A percentile compares a stretch with the other conserved stretches of the same genome.
phyloP scores from a whole-genome alignment of 2,797 vertebrate species.

The Paguma larvata region DNA sequence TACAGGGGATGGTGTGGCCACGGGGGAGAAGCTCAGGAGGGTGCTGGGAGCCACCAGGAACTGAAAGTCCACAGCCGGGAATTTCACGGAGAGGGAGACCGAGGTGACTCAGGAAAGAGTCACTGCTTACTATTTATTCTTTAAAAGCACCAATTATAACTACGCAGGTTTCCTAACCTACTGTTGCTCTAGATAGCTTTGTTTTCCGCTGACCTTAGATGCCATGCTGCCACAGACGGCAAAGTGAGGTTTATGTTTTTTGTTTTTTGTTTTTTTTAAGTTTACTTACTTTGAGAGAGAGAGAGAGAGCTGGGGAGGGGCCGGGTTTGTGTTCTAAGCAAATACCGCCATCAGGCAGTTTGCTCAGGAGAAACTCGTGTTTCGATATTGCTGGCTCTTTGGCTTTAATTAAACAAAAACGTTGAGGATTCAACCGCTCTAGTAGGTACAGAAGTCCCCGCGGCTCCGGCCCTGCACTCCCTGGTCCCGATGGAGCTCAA shows the following conservation, averaged over 20 bases:
- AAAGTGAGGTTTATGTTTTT: neutral
- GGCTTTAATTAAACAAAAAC: neutral
- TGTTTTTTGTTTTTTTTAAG: too few species aligned
- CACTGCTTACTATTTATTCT: neutral
- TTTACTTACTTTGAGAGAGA: too few species aligned
- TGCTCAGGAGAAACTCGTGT: neutral
- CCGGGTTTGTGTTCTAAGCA: neutral
- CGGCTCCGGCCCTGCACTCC: rapidly evolving
- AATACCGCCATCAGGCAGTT: neutral
- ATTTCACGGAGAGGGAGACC: neutral
- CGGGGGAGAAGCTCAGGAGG: too few species aligned
- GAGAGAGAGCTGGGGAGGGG: too few species aligned
- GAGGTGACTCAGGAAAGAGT: neutral
- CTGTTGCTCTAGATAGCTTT: neutral
- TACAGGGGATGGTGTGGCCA: rapidly evolving
- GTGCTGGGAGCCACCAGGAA: neutral
- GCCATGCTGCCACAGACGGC: neutral
- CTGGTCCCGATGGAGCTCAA: neutral
- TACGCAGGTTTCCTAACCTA: neutral
- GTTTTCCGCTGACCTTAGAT: neutral
- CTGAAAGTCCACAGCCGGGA: neutral
- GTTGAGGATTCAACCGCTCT: neutral
- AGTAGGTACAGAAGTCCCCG: rapidly evolving
- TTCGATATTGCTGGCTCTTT: neutral
- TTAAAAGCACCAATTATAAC: neutral